A percentile compares a stretch with the other conserved stretches of the same genome.
Evolutionary conservation across 2,113 vertebrate genomes (phyloP).

Genomic region (Siniperca knerii): DNA sequence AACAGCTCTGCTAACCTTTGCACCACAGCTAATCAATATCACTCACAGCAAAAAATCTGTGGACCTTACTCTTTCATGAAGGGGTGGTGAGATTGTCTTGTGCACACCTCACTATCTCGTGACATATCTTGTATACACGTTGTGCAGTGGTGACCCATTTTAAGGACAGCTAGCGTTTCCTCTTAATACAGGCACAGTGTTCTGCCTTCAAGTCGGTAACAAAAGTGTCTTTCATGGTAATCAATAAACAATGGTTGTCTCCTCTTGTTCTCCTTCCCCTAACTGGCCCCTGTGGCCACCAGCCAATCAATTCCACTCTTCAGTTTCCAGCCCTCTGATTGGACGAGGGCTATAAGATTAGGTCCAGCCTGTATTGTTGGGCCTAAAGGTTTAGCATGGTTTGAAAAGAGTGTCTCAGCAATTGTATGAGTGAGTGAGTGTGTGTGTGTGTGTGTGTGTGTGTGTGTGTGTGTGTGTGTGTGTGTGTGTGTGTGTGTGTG

Average conservation of each 20-base stretch:
- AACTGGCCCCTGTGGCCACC: slow-evolving; percentile 76
- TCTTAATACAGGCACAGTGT: slow-evolving; percentile 69
- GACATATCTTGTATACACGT: slow-evolving; percentile 39
- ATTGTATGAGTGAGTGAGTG: slow-evolving; percentile 52
- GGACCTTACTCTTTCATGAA: slow-evolving; percentile 61
- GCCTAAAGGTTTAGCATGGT: slow-evolving; percentile 79
- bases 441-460: slow-evolving; percentile 22
- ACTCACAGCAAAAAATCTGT: slow-evolving; percentile 73
- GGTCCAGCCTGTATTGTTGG: slow-evolving; percentile 77
- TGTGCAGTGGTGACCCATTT: slow-evolving; percentile 73
- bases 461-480: slow-evolving; percentile 34
- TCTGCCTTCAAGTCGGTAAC: slow-evolving; percentile 74
- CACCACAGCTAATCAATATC: slow-evolving; percentile 72
- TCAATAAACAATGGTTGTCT: slow-evolving; percentile 82
- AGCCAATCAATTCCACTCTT: slow-evolving; percentile 78
- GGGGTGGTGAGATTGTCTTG: slow-evolving; percentile 43
- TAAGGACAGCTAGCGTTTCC: slow-evolving; percentile 70
- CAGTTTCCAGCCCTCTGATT: slow-evolving; percentile 72
- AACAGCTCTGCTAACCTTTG: slow-evolving; percentile 69
- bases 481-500: slow-evolving; percentile 42
- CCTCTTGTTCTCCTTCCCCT: slow-evolving; percentile 80
- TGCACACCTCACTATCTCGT: slow-evolving; percentile 58
- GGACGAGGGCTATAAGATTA: slow-evolving; percentile 76
- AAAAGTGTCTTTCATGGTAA: slow-evolving; percentile 84
- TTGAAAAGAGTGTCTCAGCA: slow-evolving; percentile 79